Base-by-base conservation (phyloP, 2,113 vertebrate species). In the Hystrix cristata region DNA sequence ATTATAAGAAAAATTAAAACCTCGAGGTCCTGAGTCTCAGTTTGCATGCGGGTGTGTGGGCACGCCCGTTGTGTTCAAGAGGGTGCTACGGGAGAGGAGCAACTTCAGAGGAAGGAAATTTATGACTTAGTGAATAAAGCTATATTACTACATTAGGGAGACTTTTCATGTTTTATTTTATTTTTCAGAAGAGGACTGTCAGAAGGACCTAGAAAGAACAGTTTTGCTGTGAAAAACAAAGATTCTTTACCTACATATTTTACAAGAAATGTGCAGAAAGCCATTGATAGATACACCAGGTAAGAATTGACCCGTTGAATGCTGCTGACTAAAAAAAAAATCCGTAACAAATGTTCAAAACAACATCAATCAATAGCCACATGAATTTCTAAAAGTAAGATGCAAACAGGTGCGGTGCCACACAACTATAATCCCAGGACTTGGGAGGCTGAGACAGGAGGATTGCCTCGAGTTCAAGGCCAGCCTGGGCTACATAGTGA, bases 261-360 rank as follows among this genome's bases (percentile, higher is more conserved):
- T 92, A 98, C 97, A 81, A 97, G 82, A 88, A 97, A 97, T 27
- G 97, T 98, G 46, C 97, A 98, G 91, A 97, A 95, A 87, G 97
- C 98, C 95, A 97, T 97, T 64, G 94, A 95, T 65, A 97, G 74
- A 79, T 97, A 96, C 1, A 64, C 71, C 59, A 34, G 98, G 98
- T 98, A 95, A 97, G 96, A 90, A 95, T 83, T 23, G 79, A 15
- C 23, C 25, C 9, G 3, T 57, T 34, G 23, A 79, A 19, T 34
- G 57, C 11, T 83, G 76, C 57, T 57, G 31, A 83, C 51, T 34
- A 79, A 79, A 34, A 51, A 82, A 86, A 74, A 27, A 16, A 7
- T 48, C 71, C 14, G 0, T 14, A 14, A 53, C 15, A 55, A 87
- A 43, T 25, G 14, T 34, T 43, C 60, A 29, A 82, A 80, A 16